These are phyloP conservation scores for Malaclemys terrapin DNA, from an alignment of 2,113 vertebrate species.

Conservation along the genomic window DNA sequence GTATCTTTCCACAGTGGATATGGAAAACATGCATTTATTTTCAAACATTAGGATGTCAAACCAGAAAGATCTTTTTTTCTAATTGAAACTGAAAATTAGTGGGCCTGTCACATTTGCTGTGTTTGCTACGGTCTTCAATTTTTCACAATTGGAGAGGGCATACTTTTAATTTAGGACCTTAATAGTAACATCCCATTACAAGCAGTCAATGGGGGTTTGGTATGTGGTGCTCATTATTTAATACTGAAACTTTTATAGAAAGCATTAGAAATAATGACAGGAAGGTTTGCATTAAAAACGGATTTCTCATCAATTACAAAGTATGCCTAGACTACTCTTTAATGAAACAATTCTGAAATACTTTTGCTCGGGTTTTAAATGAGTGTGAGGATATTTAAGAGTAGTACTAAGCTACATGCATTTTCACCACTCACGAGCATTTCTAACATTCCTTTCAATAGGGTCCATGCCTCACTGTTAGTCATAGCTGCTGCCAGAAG, in stretches of 20 bases:
- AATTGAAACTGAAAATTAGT: not conserved
- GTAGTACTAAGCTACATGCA: not conserved
- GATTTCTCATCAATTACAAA: not conserved
- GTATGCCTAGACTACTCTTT: not conserved
- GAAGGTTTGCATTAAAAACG: not conserved
- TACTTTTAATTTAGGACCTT: not conserved
- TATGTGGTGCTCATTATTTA: not conserved
- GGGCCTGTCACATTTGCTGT: not conserved
- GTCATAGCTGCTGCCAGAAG: not conserved
- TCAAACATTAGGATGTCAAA: not conserved
- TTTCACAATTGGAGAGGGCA: not conserved
- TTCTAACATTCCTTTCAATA: not conserved
- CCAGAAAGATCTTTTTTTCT: not conserved
- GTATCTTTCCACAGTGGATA: not conserved
- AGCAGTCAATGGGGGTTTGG: not conserved
- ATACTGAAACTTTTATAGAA: not conserved
- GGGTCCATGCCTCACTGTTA: not conserved
- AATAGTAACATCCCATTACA: not conserved
- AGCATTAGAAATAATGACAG: not conserved
- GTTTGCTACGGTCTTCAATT: not conserved
- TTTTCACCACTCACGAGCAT: not conserved
- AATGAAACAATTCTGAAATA: not conserved
- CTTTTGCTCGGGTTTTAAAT: not conserved
- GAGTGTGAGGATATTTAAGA: not conserved
- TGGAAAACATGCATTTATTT: not conserved